Evolutionary conservation across 2,113 vertebrate genomes (phyloP).

Genomic region (Xiphophorus maculatus): DNA sequence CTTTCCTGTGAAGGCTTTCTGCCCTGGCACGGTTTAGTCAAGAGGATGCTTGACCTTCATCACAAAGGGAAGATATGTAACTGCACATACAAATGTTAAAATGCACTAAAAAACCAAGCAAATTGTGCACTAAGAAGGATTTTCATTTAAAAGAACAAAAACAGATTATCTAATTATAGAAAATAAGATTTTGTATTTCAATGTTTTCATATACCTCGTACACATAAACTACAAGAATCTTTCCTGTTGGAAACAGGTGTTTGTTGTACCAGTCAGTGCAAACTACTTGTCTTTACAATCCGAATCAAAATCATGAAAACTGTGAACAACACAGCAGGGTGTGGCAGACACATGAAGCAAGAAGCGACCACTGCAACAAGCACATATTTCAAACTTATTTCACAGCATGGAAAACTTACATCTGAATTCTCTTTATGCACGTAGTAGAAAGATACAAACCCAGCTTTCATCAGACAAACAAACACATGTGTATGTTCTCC

Average conservation of each 20-base stretch:
- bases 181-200: background rate
- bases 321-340: background rate
- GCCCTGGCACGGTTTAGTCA: background rate
- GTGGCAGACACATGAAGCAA: background rate
- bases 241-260: background rate
- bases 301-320: background rate
- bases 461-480: background rate
- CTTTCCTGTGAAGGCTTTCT: background rate
- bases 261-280: background rate
- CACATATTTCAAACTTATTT: background rate
- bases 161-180: background rate
- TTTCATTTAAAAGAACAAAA: background rate
- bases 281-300: background rate
- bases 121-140: background rate
- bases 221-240: background rate
- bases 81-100: background rate
- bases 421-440: background rate
- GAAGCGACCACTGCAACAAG: background rate
- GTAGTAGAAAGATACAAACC: background rate
- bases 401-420: background rate
- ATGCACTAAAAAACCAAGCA: background rate
- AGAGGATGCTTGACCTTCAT: background rate
- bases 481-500: background rate
- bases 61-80: background rate
- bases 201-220: background rate